phyloP scores from a whole-genome alignment of 2,888 invertebrate genomes.

The Metacarcinus magister region DNA sequence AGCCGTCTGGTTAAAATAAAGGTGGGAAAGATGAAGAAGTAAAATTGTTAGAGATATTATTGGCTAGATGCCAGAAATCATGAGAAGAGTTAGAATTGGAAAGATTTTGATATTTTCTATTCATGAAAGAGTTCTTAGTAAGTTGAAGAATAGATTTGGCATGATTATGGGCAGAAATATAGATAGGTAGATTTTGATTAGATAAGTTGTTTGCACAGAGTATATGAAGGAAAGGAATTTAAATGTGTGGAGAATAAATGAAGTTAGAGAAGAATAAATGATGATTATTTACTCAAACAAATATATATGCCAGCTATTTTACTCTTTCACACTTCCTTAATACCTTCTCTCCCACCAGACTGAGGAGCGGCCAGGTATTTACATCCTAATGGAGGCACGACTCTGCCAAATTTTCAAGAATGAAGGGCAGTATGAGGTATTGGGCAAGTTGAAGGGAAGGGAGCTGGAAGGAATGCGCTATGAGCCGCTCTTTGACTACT shows the following conservation, averaged over 20 bases:
- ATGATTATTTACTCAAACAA: neutral
- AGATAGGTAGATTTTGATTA: no score
- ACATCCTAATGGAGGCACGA: slow-evolving; percentile 94
- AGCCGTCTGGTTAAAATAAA: no score
- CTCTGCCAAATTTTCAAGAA: slow-evolving; percentile 92
- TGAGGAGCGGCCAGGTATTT: slow-evolving; percentile 88
- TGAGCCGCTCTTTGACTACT: slow-evolving; percentile 96
- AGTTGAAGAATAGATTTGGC: no score
- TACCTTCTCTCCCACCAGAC: slow-evolving; percentile 84
- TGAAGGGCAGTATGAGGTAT: slow-evolving; percentile 90
- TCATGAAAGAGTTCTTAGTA: no score
- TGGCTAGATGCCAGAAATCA: no score
- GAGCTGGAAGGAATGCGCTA: slow-evolving; percentile 92
- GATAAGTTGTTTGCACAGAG: no score
- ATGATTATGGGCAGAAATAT: no score
- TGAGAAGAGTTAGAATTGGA: no score
- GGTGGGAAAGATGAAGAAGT: no score
- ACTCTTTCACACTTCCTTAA: neutral
- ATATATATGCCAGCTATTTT: neutral
- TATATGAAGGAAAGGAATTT: no score
- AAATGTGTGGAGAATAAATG: neutral
- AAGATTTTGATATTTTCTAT: no score
- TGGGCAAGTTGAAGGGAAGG: slow-evolving; percentile 92
- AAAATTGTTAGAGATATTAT: no score
- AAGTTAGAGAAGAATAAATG: neutral